Percentiles rank a stretch among this genome's conserved stretches.
Conservation (phyloP, 1,140 invertebrate genomes). For the Acromyrmex heyeri region DNA sequence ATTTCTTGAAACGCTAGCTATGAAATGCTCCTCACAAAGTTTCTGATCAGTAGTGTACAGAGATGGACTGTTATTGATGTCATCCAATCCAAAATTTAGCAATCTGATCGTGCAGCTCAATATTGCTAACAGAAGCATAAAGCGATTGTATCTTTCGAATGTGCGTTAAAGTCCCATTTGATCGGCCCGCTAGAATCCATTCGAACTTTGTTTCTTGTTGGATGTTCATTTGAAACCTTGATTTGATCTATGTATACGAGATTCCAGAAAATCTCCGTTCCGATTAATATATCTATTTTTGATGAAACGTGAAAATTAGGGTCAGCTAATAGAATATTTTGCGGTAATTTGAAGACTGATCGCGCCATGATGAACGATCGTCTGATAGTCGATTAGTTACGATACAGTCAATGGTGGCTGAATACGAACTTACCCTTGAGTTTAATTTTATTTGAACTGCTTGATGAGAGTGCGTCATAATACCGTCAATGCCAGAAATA, state of each 20-base stretch:
- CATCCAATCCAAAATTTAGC: too few relatives aligned
- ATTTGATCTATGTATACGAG: background rate
- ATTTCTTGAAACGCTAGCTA: too few relatives aligned
- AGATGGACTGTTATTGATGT: too few relatives aligned
- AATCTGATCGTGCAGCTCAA: too few relatives aligned
- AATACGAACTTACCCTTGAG: constrained; percentile 34
- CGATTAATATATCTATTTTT: constrained; percentile 67
- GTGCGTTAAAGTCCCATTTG: too few relatives aligned
- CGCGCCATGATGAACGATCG: background rate
- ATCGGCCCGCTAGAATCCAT: background rate
- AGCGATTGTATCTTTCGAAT: background rate
- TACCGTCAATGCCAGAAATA: background rate
- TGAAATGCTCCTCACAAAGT: too few relatives aligned
- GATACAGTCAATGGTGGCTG: constrained; percentile 38
- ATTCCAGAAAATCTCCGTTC: background rate
- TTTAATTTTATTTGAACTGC: background rate
- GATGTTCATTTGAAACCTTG: background rate
- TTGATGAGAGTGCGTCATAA: background rate
- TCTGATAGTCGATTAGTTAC: constrained; percentile 39
- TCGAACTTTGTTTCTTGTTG: background rate
- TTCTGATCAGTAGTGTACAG: too few relatives aligned
- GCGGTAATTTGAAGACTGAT: constrained; percentile 5
- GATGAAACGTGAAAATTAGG: constrained; percentile 67
- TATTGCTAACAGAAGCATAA: too few relatives aligned
- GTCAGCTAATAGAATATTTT: constrained; percentile 69